Evolutionary conservation across 2,888 invertebrate species (phyloP).

Genomic region (Xestia rhomboidea): DNA sequence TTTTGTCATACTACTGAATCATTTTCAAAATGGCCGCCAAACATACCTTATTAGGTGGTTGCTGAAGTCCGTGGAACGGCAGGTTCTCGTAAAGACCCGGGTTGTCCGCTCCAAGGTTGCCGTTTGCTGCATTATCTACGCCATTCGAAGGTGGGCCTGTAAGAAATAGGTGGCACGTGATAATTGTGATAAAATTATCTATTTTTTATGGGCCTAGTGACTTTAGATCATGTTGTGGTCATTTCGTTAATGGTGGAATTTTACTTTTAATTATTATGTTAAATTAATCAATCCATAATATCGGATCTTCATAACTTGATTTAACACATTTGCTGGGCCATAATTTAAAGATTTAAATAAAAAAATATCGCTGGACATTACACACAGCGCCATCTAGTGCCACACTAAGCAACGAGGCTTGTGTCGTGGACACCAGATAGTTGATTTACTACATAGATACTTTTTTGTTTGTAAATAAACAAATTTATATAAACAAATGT

Average conservation of each 20-base stretch:
- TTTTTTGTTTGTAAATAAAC: too few relatives aligned
- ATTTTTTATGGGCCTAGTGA: background rate
- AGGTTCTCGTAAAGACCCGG: slow-evolving; percentile 98
- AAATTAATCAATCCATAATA: background rate
- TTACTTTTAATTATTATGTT: background rate
- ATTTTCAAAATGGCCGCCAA: slow-evolving; percentile 1
- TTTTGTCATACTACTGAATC: background rate
- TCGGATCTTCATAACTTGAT: background rate
- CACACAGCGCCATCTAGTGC: too few relatives aligned
- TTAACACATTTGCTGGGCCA: background rate
- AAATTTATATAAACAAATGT: too few relatives aligned
- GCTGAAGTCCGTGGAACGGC: slow-evolving; percentile 98
- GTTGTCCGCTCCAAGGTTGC: slow-evolving; percentile 93
- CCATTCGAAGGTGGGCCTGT: slow-evolving; percentile 90
- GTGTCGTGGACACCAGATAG: too few relatives aligned
- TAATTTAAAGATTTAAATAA: too few relatives aligned
- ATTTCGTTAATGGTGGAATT: background rate
- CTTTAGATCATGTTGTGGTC: too few relatives aligned
- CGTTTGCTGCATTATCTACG: slow-evolving; percentile 91
- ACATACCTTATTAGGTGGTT: slow-evolving; percentile 97
- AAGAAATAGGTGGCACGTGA: slow-evolving; percentile 18
- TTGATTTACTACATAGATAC: too few relatives aligned
- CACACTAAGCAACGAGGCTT: too few relatives aligned
- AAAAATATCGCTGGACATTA: too few relatives aligned
- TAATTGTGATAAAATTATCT: background rate